Evolutionary conservation across 2,797 vertebrate species (phyloP).

Genomic region (Eospalax fontanierii): DNA sequence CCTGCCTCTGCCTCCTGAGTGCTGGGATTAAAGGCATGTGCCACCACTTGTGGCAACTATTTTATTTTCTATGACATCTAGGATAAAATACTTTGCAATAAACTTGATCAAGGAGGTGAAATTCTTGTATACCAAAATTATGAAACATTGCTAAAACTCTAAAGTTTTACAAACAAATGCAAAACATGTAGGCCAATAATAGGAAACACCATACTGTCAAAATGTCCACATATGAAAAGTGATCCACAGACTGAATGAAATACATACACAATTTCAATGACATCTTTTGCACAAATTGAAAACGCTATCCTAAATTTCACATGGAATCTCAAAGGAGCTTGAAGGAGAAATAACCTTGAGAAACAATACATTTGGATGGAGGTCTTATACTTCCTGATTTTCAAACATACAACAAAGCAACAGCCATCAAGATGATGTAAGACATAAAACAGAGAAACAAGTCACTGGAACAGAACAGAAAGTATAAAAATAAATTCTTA

Average conservation of each 20-base stretch:
- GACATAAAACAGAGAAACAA: not conserved
- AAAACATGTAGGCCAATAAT: not conserved
- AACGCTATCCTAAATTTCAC: not conserved
- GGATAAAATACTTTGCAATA: not conserved
- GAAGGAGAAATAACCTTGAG: not conserved
- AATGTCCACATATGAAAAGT: not conserved
- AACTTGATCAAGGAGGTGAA: not conserved
- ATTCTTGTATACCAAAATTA: not conserved
- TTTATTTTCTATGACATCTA: not conserved
- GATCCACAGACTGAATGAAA: not conserved
- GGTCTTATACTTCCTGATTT: not conserved
- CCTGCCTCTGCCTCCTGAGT: no score
- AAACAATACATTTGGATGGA: no score
- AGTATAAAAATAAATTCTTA: not conserved
- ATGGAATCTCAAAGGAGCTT: not conserved
- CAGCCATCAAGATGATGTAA: not conserved
- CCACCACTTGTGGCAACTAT: no score
- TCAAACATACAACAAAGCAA: not conserved
- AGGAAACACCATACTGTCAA: not conserved
- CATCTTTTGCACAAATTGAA: not conserved
- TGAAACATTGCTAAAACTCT: not conserved
- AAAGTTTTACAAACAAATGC: slow-evolving; percentile 4
- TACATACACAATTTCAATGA: not conserved
- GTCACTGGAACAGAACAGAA: not conserved
- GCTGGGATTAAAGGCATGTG: no score